Conservation (phyloP, 2,113 vertebrate species). For the Euleptes europaea region DNA sequence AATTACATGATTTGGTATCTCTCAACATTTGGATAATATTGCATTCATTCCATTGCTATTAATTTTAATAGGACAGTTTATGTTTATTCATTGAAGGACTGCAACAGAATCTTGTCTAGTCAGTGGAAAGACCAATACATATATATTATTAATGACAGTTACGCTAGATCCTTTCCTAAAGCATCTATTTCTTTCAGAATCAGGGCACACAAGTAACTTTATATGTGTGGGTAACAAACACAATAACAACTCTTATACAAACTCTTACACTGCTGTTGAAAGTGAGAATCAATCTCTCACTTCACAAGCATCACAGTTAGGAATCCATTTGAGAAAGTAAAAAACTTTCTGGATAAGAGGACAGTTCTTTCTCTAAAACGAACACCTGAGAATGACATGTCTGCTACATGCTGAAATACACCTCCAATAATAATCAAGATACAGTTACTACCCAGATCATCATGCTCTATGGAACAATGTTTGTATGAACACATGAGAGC, state of each 20-base stretch:
- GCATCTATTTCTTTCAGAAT: not conserved
- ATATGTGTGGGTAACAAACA: not conserved
- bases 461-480: not conserved
- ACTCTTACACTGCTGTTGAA: not conserved
- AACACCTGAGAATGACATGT: not conserved
- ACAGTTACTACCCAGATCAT: not conserved
- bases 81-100: conserved; percentile 1
- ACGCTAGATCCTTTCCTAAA: conserved; percentile 24
- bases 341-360: not conserved
- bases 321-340: not conserved
- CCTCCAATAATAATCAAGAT: not conserved
- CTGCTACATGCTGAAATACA: not conserved
- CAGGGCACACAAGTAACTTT: conserved; percentile 5
- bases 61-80: not conserved
- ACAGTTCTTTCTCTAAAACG: not conserved
- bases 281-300: not conserved
- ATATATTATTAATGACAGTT: not conserved
- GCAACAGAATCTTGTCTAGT: conserved; percentile 2
- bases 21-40: not conserved
- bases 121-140: conserved; percentile 1
- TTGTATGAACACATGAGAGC: not conserved
- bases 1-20: not conserved
- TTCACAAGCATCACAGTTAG: not conserved
- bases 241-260: not conserved
- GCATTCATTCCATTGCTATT: not conserved